Conservation (phyloP, 2,888 invertebrate species). For the Congeria kusceri region DNA sequence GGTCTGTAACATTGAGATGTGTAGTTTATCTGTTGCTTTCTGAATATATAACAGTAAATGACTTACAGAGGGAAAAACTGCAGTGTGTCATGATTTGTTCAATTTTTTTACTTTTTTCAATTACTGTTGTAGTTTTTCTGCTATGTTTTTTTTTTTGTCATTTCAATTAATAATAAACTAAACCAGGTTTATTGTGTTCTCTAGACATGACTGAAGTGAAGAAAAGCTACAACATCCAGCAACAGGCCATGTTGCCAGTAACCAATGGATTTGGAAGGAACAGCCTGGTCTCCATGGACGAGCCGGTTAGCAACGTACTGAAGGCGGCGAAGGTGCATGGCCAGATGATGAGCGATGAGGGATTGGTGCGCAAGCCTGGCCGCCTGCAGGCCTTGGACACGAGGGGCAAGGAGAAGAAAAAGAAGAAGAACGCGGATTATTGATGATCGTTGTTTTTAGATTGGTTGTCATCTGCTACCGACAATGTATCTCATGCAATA, state of each 20-base stretch:
- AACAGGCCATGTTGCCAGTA: constrained; percentile 29
- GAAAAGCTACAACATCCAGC: constrained; percentile 62
- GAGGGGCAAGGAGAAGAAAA: constrained; percentile 73
- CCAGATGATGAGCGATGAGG: constrained; percentile 77
- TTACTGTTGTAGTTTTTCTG: too few species aligned
- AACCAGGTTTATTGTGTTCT: too few species aligned
- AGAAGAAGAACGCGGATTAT: constrained; percentile 49
- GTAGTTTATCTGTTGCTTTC: too few species aligned
- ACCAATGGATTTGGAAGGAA: constrained; percentile 57
- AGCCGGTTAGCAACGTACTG: constrained; percentile 80
- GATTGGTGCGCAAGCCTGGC: constrained; percentile 83
- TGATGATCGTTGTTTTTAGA: constrained; percentile 17
- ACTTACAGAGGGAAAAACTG: too few species aligned
- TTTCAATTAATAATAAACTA: too few species aligned
- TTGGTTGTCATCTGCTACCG: too few species aligned
- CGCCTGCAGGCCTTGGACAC: constrained; percentile 86
- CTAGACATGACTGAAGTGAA: constrained; percentile 76
- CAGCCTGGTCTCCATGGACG: constrained; percentile 56
- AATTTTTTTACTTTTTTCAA: too few species aligned
- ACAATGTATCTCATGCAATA: too few species aligned
- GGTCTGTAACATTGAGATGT: too few species aligned
- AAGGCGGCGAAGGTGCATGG: constrained; percentile 83
- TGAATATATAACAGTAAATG: too few species aligned
- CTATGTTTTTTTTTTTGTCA: too few species aligned
- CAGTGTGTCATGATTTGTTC: too few species aligned